These are phyloP conservation scores for Speoplatyrhinus poulsoni DNA, from an alignment of 2,113 vertebrate genomes.

Conservation along the genomic window DNA sequence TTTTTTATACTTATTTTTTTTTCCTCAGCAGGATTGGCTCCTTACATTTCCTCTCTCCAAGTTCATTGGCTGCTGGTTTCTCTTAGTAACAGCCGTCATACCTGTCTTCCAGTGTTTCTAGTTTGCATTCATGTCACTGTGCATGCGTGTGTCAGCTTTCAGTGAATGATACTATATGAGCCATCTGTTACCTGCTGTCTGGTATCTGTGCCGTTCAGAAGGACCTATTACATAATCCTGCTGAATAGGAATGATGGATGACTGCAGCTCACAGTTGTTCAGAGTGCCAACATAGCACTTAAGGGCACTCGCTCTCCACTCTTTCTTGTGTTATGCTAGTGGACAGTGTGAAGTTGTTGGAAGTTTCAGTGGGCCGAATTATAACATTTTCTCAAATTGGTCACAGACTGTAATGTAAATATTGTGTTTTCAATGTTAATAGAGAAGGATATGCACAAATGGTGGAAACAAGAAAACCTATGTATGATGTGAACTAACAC, in stretches of 20 bases:
- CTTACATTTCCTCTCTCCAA: neutral
- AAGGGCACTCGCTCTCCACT: neutral
- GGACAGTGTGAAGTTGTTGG: no score
- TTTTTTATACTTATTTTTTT: neutral
- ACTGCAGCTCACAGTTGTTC: constrained; percentile 10
- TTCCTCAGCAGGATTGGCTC: neutral
- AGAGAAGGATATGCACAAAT: no score
- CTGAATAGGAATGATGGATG: constrained; percentile 29
- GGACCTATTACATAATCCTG: constrained; percentile 47
- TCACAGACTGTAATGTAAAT: no score
- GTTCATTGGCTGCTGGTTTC: neutral
- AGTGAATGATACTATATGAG: constrained; percentile 21
- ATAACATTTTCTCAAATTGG: no score
- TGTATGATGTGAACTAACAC: no score
- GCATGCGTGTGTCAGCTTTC: constrained; percentile 30
- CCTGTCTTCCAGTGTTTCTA: neutral
- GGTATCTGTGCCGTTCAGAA: neutral
- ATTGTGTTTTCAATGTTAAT: no score
- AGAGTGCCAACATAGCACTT: constrained; percentile 12
- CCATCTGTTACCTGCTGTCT: constrained; percentile 30
- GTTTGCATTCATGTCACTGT: constrained; percentile 24
- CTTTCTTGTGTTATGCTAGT: no score
- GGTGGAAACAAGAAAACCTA: no score
- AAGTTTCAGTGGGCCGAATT: no score
- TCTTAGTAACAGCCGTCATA: constrained; percentile 28